Conservation (phyloP, 2,797 vertebrate genomes). For the Vultur gryphus region DNA sequence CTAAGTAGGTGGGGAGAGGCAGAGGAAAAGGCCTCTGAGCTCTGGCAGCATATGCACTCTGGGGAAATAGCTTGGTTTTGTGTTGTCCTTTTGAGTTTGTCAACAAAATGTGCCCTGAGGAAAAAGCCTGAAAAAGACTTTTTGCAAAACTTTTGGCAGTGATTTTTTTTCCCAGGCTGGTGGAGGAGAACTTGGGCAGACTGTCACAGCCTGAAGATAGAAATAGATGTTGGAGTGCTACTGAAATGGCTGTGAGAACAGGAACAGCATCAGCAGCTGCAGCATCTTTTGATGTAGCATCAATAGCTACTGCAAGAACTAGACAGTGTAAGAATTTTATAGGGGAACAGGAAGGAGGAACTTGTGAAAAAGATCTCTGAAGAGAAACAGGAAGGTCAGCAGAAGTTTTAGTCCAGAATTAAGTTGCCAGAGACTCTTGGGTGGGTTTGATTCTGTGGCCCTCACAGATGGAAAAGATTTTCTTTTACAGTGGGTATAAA, state of each 20-base stretch:
- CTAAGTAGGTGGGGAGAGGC: background rate
- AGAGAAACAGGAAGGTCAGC: background rate
- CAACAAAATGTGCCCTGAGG: constrained; percentile 48
- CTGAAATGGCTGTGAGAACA: constrained; percentile 43
- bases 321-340: background rate
- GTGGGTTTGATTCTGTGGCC: background rate
- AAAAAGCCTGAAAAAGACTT: constrained; percentile 15
- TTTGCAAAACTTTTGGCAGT: constrained; percentile 32
- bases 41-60: constrained; percentile 13
- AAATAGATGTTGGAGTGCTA: constrained; percentile 29
- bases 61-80: constrained; percentile 40
- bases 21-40: background rate
- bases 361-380: background rate
- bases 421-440: background rate
- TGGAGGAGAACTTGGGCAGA: background rate
- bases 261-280: constrained; percentile 10
- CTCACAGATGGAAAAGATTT: background rate
- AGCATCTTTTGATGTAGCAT: constrained; percentile 36
- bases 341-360: background rate
- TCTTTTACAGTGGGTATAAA: background rate
- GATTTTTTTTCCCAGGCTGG: constrained; percentile 39
- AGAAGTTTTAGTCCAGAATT: background rate
- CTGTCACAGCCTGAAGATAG: constrained; percentile 2
- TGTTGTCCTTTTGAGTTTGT: constrained; percentile 44
- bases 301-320: constrained; percentile 4